phyloP scores from a whole-genome alignment of 1,140 invertebrate species.

The Doryteuthis pealeii region DNA sequence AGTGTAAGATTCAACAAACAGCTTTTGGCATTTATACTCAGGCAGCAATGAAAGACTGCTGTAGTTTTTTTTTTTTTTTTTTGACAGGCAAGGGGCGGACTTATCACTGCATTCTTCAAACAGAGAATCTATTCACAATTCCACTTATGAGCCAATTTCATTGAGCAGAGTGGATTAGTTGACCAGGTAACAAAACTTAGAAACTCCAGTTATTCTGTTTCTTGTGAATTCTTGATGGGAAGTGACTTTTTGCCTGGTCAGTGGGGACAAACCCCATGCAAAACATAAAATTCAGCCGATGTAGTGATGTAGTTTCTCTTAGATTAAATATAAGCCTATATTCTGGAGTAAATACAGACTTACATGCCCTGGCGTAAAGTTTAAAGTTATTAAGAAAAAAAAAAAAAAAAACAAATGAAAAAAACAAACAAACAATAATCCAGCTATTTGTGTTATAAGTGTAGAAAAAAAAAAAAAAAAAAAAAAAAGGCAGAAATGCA shows the following conservation, averaged over 20 bases:
- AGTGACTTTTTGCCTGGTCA: slow-evolving; percentile 4
- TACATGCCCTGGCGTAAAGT: too few relatives aligned
- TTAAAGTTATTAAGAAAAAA: too few relatives aligned
- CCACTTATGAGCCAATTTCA: slow-evolving; percentile 3
- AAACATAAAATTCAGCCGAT: slow-evolving; percentile 1
- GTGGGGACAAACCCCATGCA: neutral
- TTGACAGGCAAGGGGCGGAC: slow-evolving; percentile 3
- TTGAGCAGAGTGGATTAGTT: slow-evolving; percentile 5
- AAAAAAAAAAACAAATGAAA: too few relatives aligned
- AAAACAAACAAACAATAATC: too few relatives aligned
- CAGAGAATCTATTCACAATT: slow-evolving; percentile 11
- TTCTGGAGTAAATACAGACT: too few relatives aligned
- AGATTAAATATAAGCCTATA: too few relatives aligned
- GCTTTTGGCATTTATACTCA: slow-evolving; percentile 6
- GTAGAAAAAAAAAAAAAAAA: too few relatives aligned
- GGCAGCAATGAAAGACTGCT: slow-evolving; percentile 7
- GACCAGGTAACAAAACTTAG: neutral
- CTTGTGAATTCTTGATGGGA: slow-evolving; percentile 3
- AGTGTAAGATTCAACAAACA: slow-evolving; percentile 9
- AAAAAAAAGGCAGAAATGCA: too few relatives aligned
- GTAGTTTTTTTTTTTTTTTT: too few relatives aligned
- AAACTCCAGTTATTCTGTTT: neutral
- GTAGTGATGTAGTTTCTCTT: neutral
- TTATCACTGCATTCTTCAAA: slow-evolving; percentile 1
- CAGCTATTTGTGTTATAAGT: too few relatives aligned